A percentile compares a stretch with the other conserved stretches of the same genome.
phyloP scores from a whole-genome alignment of 2,888 invertebrate genomes.

The Rhagonycha lutea region DNA sequence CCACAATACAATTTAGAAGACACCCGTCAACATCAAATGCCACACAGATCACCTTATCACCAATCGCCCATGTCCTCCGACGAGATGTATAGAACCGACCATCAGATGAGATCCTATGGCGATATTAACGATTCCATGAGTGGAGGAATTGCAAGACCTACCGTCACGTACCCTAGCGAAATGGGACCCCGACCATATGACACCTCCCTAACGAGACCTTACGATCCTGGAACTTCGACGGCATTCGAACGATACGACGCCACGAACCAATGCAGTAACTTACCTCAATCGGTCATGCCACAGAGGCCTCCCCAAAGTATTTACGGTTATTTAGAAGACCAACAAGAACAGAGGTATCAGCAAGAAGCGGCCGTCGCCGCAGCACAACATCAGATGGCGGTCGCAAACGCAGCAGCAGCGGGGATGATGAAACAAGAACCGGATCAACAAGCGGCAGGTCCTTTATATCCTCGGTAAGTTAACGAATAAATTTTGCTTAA shows the following conservation, averaged over 20 bases:
- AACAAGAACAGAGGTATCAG: slow-evolving; percentile 64
- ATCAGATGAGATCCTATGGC: slow-evolving; percentile 60
- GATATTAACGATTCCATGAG: slow-evolving; percentile 67
- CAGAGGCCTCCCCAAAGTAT: slow-evolving; percentile 61
- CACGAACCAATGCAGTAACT: slow-evolving; percentile 50
- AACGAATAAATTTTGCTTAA: background rate
- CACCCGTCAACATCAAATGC: slow-evolving; percentile 53
- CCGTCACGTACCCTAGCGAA: slow-evolving; percentile 63
- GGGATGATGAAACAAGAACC: slow-evolving; percentile 71
- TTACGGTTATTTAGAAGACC: slow-evolving; percentile 65
- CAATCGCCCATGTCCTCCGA: slow-evolving; percentile 65
- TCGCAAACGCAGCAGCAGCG: slow-evolving; percentile 59
- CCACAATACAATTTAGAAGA: slow-evolving; percentile 61
- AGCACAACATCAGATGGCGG: slow-evolving; percentile 59
- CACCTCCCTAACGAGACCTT: slow-evolving; percentile 56
- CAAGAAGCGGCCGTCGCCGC: slow-evolving; percentile 60
- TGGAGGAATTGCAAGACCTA: slow-evolving; percentile 58
- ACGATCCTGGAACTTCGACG: slow-evolving; percentile 63
- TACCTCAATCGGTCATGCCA: slow-evolving; percentile 56
- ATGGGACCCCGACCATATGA: slow-evolving; percentile 57
- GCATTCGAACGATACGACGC: slow-evolving; percentile 70
- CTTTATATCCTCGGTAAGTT: slow-evolving; percentile 72
- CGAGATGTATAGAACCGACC: slow-evolving; percentile 51
- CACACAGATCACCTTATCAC: slow-evolving; percentile 67
- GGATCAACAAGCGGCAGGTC: slow-evolving; percentile 70